Evolutionary conservation across 2,888 invertebrate species (phyloP), one percentile per base, ranked within the genome.

Genomic region (Eupithecia dodoneata): DNA sequence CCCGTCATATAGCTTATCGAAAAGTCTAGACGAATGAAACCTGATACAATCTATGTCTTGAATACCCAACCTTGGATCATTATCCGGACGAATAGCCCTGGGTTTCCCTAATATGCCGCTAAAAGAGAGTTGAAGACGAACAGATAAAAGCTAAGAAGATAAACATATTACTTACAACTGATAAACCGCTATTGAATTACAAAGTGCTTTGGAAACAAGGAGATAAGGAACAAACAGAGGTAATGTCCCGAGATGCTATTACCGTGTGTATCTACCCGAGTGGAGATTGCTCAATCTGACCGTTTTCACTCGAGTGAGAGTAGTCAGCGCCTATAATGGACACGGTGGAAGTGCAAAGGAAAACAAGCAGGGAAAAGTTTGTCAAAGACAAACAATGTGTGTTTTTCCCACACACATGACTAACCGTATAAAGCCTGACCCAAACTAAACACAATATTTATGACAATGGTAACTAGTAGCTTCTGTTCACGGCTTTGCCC

Each of bases 181-280:
- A 73, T 71, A 77, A 75, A 75, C 70, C 73, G 18, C 44, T 78
- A 75, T 80, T 65, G 72, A 65, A 45, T 80, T 80, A 80, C 76
- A 76, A 76, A 74, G 67, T 71, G 12, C 65, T 73, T 63, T 72
- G 76, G 81, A 81, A 79, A 80, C 74, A 79, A 59, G 80, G 67
- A 69, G 80, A 83, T 80, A 79, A 78, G 75, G 81, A 81, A 86
- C 83, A 85, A 84, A 86, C 83, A 85, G 70, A 71, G 41, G 73
- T 79, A 88, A 84, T 84, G 87, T 83, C 82, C 81, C 88, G 87
- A 87, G 79, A 70, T 82, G 66, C 75, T 72, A 73, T 79, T 79
- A 74, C 72, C 76, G 52, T 15, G 76, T 77, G 71, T 77, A 71
- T 74, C 15, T 41, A 4, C 18, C 63, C 63, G 63, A 30, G 63